Evolutionary conservation across 2,113 vertebrate species (phyloP), one percentile per base, ranked within the genome.

Genomic region (Myotis lucifugus): DNA sequence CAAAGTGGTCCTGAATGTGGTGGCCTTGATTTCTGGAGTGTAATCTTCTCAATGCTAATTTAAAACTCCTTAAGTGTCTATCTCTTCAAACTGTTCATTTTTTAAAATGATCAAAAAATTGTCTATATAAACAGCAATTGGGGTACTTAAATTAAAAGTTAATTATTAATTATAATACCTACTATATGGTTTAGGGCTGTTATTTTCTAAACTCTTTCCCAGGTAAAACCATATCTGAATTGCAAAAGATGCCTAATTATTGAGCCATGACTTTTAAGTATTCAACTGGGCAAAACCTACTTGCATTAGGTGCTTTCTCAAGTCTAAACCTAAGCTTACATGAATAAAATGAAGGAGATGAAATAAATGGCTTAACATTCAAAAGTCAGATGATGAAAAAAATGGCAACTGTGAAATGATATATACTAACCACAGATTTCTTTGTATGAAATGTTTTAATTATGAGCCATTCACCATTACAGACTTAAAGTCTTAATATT

Each of bases 401-500:
- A 64, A 82, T 59, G 56, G 64, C 52, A 94, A 88, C 34, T 85
- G 90, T 90, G 77, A 97, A 95, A 96, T 96, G 87, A 96, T 56
- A 88, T 93, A 52, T 93, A 95, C 78, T 85, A 90, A 92, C 86
- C 70, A 96, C 96, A 94, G 67, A 94, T 94, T 70, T 95, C 85
- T 84, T 97, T 93, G 90, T 92, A 85, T 78, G 88, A 97, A 96
- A 90, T 90, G 52, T 95, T 97, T 97, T 97, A 97, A 97, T 88
- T 92, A 88, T 90, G 85, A 95, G 92, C 85, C 93, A 95, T 32
- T 96, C 81, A 94, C 79, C 81, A 90, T 83, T 97, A 97, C 92
- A 97, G 77, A 95, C 70, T 93, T 95, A 74, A 82, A 94, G 72
- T 37, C 93, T 97, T 94, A 94, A 70, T 89, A 95, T 88, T 95